Base-by-base conservation (phyloP, 2,888 invertebrate species). In the Cryptocephalus primarius region DNA sequence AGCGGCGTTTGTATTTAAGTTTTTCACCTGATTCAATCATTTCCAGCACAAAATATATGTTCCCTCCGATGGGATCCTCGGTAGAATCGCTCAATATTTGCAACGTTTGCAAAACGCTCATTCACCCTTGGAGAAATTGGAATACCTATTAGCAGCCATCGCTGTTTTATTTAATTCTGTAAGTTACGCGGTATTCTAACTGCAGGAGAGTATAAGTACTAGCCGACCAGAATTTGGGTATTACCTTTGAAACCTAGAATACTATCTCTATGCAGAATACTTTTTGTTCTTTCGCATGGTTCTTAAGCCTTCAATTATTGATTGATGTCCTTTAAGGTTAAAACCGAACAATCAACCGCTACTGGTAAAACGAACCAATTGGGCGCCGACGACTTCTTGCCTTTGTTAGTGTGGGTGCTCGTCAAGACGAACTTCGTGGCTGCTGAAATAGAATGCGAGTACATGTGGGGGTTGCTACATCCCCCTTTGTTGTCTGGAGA, bases 391-490 rank as follows among this genome's bases (percentile, higher is more conserved):
- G 95, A 95, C 63, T 84, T 95, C 53, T 77, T 96, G 46, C 93
- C 94, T 1, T 80, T 94, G 47, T 79, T 96, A 42, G 91, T 94
- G 46, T 93, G 89, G 83, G 86, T 93, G 9, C 76, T 96, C 55
- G 89, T 93, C 1, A 86, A 89, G 52, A 88, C 89, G 56, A 87
- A 88, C 33, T 82, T 93, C 60, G 85, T 94, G 8, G 86, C 90
- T 32, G 94, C 92, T 1, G 95, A 96, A 72, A 81, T 95, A 47
- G 95, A 96, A 67, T 92, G 93, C 0, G 93, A 94, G 65, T 88
- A 93, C 66, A 96, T 96, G 92, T 93, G 93, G 76, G 93, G 68
- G 60, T 75, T 97, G 36, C 74, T 96, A 33, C 95, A 95, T 48
- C 90, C 91, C 1, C 90, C 92, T 1, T 71, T 95, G 44, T 75